Percentiles rank a stretch among this genome's conserved stretches.
phyloP scores from a whole-genome alignment of 2,797 vertebrate species.

The Tachyglossus aculeatus region DNA sequence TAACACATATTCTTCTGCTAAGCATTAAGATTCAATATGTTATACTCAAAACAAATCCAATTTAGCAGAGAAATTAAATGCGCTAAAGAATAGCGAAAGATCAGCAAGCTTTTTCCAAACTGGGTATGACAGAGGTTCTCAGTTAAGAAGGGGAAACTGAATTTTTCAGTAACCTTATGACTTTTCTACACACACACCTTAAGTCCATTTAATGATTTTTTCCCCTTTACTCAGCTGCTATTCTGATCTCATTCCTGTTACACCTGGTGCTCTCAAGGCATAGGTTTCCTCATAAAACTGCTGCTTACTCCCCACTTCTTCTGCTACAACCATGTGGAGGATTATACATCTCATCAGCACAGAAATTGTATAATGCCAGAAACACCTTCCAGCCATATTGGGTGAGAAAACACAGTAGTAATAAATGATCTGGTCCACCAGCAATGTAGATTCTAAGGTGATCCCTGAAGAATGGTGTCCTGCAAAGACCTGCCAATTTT shows the following conservation, averaged over 20 bases:
- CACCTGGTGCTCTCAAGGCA: conserved; percentile 1
- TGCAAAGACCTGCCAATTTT: conserved; percentile 22
- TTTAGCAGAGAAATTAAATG: not conserved
- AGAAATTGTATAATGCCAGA: conserved; percentile 37
- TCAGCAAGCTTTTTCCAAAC: not conserved
- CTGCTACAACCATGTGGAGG: not conserved
- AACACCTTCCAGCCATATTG: conserved; percentile 32
- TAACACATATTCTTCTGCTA: not conserved
- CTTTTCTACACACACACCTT: not conserved
- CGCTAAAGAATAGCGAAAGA: not conserved
- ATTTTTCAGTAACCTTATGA: not conserved
- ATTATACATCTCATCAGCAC: conserved; percentile 8
- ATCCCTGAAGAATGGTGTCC: conserved; percentile 40
- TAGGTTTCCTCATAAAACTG: not conserved
- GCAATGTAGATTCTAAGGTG: not conserved
- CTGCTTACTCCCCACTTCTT: not conserved
- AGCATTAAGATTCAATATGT: not conserved
- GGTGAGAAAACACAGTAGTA: conserved; percentile 31
- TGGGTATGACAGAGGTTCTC: not conserved
- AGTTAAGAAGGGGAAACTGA: not conserved
- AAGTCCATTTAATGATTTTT: not conserved
- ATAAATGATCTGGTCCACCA: conserved; percentile 29
- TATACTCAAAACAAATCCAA: not conserved
- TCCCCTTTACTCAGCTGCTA: not conserved
- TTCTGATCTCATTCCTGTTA: conserved; percentile 1